Evolutionary conservation across 2,113 vertebrate genomes (phyloP), one percentile per base, ranked within the genome.

Genomic region (Cyprinus carpio): DNA sequence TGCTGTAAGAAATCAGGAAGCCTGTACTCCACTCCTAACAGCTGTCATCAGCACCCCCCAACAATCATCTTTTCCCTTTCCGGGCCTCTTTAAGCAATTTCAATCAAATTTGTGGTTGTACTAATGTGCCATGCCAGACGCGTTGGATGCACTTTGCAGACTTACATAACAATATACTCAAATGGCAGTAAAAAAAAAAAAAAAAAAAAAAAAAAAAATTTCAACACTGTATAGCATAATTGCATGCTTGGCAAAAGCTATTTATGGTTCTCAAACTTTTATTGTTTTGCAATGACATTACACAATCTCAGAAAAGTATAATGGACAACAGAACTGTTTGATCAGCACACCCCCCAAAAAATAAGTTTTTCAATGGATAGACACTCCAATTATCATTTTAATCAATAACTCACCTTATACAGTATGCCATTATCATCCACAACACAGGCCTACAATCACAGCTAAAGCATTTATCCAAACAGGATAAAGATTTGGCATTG

Each of bases 361-460:
- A 56, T 34, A 1, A 23, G n/a, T 11, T 77, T 56, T 34, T 56
- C 74, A 56, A 11, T 18, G 27, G 16, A 76, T 54, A 31, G 18
- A 23, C 12, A 75, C 23, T 49, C 11, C n/a, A 75, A 34, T 77
- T 27, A 40, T 31, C 62, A 29, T 5, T 23, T 67, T 81, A 79
- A 79, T 12, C 64, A 54, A 82, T 54, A 82, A 82, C 34, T 67
- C 62, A 10, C n/a, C 25, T 62, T 60, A 25, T 64, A n/a, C n/a
- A n/a, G n/a, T n/a, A 25, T 80, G 20, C 23, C 60, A 27, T 81
- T 81, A 81, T 81, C 60, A 46, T 81, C 60, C 23, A 81, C 78
- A 65, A 27, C 60, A 67, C 60, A 81, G 79, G 25, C 79, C 79
- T 81, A 43, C 60, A 49, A 65, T 29, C 25, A 65, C 23, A 49